Evolutionary conservation across 1,140 invertebrate species (phyloP), one percentile per base, ranked within the genome.

Genomic region (Pogonomyrmex barbatus): DNA sequence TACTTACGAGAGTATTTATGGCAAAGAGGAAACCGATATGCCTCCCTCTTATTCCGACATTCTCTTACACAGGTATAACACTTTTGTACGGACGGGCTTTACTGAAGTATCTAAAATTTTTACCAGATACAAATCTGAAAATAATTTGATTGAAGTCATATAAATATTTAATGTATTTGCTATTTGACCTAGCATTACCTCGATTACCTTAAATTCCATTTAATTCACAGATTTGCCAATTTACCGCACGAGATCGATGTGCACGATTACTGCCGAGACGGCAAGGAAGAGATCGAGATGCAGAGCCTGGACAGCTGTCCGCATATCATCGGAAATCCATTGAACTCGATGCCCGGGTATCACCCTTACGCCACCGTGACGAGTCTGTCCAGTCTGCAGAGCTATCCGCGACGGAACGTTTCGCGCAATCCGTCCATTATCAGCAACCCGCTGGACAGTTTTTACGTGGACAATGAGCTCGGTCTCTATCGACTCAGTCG

Each of bases 11-110:
- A 95, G 94, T 50, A 95, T 95, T 45, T 95, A 95, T 36, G 94
- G 95, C 0, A 94, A 94, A 76, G 93, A 93, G n/a, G 89, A 93
- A 8, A 90, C 91, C 0, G 94, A 94, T 2, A 93, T 95, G 90
- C 94, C 94, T 12, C 94, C 94, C 0, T 94, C 94, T 10, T 95
- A 95, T 60, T 94, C 94, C 0, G 94, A 95, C n/a, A 95, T 95
- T 78, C 62, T 95, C 2, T 86, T 94, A 6, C 94, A 95, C 78
- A 93, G 94, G 93, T 94, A 62, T n/a, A 63, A 54, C 3, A 71
- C 45, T 39, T 68, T 56, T 12, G 8, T 14, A 77, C 17, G 14
- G n/a, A 47, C 12, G 24, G 24, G 24, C 24, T 24, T 24, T 24
- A 24, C 24, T 24, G 24, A 24, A 24, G 24, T 24, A 24, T 24